These are phyloP conservation scores for Anas capensis DNA, from an alignment of 2,797 vertebrate species.

Conservation along the genomic window DNA sequence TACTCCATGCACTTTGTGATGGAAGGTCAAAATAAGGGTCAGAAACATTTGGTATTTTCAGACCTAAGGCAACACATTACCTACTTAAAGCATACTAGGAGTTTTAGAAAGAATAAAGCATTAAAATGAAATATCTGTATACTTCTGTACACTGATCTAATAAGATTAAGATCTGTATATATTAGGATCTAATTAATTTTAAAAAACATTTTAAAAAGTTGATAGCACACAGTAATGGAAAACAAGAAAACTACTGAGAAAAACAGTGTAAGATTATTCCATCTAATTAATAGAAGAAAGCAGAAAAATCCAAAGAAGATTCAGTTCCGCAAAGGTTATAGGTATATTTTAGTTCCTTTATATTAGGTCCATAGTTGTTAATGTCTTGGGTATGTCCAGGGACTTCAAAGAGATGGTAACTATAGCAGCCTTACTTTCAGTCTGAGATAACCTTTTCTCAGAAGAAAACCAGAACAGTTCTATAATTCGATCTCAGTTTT, in stretches of 20 bases:
- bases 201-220: background rate
- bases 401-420: background rate
- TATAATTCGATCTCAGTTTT: background rate
- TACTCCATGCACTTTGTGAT: background rate
- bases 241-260: background rate
- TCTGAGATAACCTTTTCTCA: background rate
- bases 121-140: background rate
- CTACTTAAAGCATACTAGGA: background rate
- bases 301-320: background rate
- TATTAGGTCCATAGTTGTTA: background rate
- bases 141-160: background rate
- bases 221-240: background rate
- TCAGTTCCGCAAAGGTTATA: background rate
- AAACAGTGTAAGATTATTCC: background rate
- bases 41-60: background rate
- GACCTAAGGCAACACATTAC: background rate
- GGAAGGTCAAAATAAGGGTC: background rate
- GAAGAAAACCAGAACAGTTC: background rate
- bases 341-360: background rate
- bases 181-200: background rate
- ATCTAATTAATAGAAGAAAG: background rate
- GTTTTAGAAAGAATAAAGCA: background rate
- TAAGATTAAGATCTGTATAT: background rate
- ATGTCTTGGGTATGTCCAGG: background rate
- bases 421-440: background rate